phyloP scores from a whole-genome alignment of 2,888 invertebrate species.

The Sminthurides aquaticus region DNA sequence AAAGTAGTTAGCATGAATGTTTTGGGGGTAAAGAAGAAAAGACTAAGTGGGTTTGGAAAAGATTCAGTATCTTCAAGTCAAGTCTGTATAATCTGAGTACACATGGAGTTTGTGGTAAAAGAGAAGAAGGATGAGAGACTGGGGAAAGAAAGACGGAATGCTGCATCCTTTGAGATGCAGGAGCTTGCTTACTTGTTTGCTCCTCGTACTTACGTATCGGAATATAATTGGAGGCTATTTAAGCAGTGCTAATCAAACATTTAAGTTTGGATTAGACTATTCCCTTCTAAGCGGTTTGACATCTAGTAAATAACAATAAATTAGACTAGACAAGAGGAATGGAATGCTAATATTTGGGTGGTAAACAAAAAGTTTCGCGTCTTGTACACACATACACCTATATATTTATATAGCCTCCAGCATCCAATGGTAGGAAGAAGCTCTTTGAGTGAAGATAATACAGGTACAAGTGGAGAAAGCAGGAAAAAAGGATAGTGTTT shows the following conservation, averaged over 20 bases:
- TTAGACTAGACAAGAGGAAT: not conserved
- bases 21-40: not conserved
- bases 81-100: not conserved
- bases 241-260: slow-evolving; percentile 16
- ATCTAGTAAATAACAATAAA: not conserved
- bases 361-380: not conserved
- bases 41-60: not conserved
- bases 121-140: not conserved
- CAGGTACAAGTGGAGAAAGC: too few species aligned
- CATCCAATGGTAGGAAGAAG: too few species aligned
- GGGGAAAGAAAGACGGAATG: not conserved
- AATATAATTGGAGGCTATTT: slow-evolving; percentile 3
- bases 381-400: not conserved
- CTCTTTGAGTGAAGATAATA: too few species aligned
- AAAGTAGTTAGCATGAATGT: too few species aligned
- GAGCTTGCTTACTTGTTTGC: not conserved
- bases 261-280: slow-evolving; percentile 14
- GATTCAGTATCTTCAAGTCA: not conserved
- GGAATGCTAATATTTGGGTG: not conserved
- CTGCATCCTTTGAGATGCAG: not conserved
- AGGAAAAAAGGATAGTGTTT: too few species aligned
- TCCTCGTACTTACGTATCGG: not conserved
- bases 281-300: slow-evolving; percentile 2
- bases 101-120: not conserved
- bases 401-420: too few species aligned